These are phyloP conservation scores for Petrocephalus zakoni DNA, from an alignment of 2,113 vertebrate genomes.

Conservation along the genomic window DNA sequence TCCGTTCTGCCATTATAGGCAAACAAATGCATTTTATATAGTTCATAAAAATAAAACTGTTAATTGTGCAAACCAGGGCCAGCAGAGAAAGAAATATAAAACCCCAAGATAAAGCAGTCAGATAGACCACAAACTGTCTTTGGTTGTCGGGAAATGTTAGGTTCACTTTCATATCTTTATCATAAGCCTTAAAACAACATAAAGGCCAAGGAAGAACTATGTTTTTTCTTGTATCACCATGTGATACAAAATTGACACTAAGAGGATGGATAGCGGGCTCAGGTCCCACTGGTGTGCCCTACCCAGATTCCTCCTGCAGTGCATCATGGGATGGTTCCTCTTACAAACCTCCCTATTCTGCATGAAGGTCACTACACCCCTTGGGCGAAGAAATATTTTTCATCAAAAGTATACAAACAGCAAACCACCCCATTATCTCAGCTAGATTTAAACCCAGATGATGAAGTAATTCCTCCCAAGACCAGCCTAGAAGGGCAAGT, in stretches of 20 bases:
- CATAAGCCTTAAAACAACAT: not conserved
- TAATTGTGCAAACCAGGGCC: not conserved
- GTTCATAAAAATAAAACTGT: not conserved
- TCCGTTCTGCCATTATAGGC: too few relatives aligned
- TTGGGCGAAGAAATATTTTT: slow-evolving; percentile 3
- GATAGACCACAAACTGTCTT: not conserved
- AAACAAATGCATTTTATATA: too few relatives aligned
- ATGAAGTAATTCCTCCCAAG: not conserved
- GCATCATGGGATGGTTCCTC: not conserved
- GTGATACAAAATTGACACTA: not conserved
- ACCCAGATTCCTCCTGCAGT: not conserved
- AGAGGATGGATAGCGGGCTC: not conserved
- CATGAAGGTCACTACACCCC: slow-evolving; percentile 6
- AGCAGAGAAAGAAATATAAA: not conserved
- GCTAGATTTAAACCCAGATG: not conserved
- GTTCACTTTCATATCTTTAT: not conserved
- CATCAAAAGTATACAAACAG: not conserved
- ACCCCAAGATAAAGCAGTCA: not conserved
- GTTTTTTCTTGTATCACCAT: not conserved
- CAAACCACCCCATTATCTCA: not conserved
- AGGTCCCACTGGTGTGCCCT: not conserved
- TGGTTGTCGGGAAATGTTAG: not conserved
- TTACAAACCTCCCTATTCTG: not conserved
- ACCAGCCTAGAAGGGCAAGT: not conserved
- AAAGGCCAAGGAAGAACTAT: not conserved